Conservation (phyloP, 2,113 vertebrate genomes). For the Cyanocitta stelleri region DNA sequence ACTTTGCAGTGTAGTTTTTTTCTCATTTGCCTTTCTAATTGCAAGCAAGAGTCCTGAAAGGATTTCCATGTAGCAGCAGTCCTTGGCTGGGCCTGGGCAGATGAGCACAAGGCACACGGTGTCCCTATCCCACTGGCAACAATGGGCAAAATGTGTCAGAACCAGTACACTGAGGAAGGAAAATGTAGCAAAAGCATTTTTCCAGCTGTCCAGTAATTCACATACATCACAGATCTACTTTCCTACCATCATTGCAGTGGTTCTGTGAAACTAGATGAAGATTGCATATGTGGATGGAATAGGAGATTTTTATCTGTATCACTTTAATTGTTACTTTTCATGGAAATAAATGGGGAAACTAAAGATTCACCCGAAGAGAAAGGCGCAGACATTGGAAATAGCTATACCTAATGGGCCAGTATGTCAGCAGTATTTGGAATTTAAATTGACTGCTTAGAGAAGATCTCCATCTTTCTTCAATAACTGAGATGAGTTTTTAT, state of each 20-base stretch:
- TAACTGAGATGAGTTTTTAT: background rate
- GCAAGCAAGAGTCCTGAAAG: background rate
- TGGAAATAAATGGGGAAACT: background rate
- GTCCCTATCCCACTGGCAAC: background rate
- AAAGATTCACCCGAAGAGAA: background rate
- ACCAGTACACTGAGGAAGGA: background rate
- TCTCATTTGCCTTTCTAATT: constrained; percentile 17
- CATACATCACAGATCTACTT: background rate
- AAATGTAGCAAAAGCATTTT: background rate
- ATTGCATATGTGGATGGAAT: background rate
- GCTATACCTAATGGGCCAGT: background rate
- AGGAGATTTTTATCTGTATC: background rate
- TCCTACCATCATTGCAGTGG: background rate
- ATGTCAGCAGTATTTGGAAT: background rate
- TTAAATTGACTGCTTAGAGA: background rate
- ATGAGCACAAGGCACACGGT: rapidly evolving
- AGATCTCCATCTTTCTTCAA: background rate
- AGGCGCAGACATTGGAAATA: background rate
- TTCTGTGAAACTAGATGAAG: background rate
- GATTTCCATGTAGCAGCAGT: background rate
- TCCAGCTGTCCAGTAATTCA: background rate
- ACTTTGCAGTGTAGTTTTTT: background rate
- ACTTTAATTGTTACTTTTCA: background rate
- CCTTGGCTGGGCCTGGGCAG: background rate
- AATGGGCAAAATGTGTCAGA: background rate